Evolutionary conservation across 2,888 invertebrate species (phyloP).

Genomic region (Monochamus alternatus): DNA sequence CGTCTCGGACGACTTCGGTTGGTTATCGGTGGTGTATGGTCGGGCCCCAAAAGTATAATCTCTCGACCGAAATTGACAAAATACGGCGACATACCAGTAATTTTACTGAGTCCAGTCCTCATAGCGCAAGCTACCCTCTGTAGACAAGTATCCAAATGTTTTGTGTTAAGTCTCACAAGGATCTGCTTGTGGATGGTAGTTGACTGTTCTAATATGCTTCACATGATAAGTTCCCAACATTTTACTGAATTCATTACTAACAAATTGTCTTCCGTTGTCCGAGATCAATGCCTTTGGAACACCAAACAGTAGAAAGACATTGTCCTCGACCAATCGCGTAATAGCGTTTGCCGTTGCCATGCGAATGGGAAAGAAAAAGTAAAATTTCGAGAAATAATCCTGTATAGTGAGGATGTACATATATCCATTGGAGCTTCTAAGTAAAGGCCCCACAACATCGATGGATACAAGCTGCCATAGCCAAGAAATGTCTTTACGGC

Average conservation of each 20-base stretch:
- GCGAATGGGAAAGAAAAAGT: constrained; percentile 31
- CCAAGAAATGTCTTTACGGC: constrained; percentile 9
- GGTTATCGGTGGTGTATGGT: constrained; percentile 37
- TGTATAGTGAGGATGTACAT: constrained; percentile 38
- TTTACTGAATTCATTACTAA: background rate
- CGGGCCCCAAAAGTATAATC: constrained; percentile 9
- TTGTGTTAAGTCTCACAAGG: constrained; percentile 53
- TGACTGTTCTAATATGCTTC: constrained; percentile 47
- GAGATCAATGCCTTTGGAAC: constrained; percentile 18
- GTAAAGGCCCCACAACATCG: constrained; percentile 48
- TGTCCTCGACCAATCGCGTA: no score
- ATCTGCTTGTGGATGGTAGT: constrained; percentile 20
- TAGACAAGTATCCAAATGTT: constrained; percentile 49
- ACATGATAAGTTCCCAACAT: constrained; percentile 7
- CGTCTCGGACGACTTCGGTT: no score
- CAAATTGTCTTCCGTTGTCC: constrained; percentile 49
- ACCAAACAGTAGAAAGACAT: no score
- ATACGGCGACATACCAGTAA: constrained; percentile 27
- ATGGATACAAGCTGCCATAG: constrained; percentile 47
- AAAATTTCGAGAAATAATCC: constrained; percentile 47
- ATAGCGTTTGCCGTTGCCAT: no score
- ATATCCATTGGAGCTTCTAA: constrained; percentile 30
- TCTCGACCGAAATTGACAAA: background rate
- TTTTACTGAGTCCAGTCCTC: constrained; percentile 47
- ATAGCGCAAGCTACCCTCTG: constrained; percentile 47